These are phyloP conservation scores for Eptesicus fuscus DNA, from an alignment of 2,113 vertebrate genomes.

Conservation along the genomic window DNA sequence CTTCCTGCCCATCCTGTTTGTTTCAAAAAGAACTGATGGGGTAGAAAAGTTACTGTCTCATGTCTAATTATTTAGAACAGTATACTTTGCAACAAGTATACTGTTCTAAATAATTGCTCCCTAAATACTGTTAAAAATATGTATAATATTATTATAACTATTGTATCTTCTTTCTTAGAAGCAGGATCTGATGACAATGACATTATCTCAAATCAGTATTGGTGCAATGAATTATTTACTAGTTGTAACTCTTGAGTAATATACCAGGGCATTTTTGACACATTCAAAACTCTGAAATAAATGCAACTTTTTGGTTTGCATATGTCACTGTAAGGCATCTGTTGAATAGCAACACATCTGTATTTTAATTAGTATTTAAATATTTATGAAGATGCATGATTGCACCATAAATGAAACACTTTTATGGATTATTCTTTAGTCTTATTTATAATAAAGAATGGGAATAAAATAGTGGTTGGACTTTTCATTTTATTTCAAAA, in stretches of 20 bases:
- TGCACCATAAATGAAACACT: conserved; percentile 14
- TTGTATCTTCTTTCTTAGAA: neutral
- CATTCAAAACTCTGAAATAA: neutral
- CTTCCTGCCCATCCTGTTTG: neutral
- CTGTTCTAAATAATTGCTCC: neutral
- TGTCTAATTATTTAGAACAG: no score
- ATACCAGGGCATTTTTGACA: neutral
- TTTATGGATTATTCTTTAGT: neutral
- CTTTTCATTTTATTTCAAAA: neutral
- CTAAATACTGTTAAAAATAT: neutral
- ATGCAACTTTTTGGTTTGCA: neutral
- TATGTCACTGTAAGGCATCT: neutral
- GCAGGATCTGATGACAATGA: neutral
- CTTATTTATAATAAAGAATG: neutral
- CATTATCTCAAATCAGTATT: neutral
- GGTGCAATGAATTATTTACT: neutral
- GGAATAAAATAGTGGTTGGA: neutral
- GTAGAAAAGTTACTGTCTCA: neutral
- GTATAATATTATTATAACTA: neutral
- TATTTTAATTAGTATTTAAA: neutral
- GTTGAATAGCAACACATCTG: neutral
- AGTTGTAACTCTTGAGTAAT: neutral
- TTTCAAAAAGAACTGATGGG: neutral
- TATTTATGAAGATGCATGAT: conserved; percentile 10
- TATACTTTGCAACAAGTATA: neutral